phyloP scores from a whole-genome alignment of 2,113 vertebrate species.

The Pelodiscus sinensis region DNA sequence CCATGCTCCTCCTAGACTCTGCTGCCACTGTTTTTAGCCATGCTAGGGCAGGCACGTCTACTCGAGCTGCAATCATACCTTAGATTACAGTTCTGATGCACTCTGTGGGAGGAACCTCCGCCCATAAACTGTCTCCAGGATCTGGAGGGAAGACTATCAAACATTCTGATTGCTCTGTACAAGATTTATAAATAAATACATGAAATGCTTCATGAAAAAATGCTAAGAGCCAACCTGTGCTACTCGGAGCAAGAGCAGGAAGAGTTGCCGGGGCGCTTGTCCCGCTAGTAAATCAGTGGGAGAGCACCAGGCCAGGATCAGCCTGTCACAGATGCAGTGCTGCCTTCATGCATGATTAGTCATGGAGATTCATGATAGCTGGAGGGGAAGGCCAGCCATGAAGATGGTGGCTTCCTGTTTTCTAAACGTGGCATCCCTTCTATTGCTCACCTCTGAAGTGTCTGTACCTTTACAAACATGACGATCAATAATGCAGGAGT shows the following conservation, averaged over 20 bases:
- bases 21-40: not conserved
- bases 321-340: accelerated
- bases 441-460: not conserved
- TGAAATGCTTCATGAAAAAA: not conserved
- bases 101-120: not conserved
- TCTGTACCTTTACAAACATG: not conserved
- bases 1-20: not conserved
- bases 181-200: not conserved
- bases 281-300: not conserved
- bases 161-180: no score
- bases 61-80: not conserved
- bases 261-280: not conserved
- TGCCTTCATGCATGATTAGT: not conserved
- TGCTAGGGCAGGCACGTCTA: not conserved
- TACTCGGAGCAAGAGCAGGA: not conserved
- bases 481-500: not conserved
- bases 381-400: not conserved
- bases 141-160: not conserved
- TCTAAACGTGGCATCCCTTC: not conserved
- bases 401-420: not conserved
- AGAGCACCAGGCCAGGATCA: accelerated
- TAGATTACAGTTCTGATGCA: not conserved
- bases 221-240: accelerated
- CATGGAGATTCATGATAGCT: accelerated
- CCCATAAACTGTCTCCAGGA: not conserved